Percentiles rank a stretch among this genome's conserved stretches.
Evolutionary conservation across 2,797 vertebrate species (phyloP).

Genomic region (Ambastaia sidthimunki): DNA sequence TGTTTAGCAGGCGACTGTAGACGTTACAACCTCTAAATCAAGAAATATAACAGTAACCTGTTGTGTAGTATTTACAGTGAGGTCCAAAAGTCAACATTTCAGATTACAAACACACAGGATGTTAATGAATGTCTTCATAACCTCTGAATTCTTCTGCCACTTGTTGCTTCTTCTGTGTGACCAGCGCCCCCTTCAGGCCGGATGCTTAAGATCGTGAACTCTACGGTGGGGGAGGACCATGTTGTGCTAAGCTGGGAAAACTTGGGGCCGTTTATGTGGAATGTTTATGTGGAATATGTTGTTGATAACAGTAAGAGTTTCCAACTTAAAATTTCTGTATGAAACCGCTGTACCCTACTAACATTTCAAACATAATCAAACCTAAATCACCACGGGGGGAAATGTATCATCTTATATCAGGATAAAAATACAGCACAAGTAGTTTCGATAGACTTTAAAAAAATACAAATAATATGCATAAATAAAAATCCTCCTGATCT

Average conservation of each 20-base stretch:
- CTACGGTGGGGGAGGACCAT: constrained; percentile 84
- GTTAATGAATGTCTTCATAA: background rate
- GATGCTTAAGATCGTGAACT: constrained; percentile 87
- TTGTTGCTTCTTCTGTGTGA: constrained; percentile 74
- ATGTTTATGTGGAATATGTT: constrained; percentile 94
- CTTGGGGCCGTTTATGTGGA: constrained; percentile 86
- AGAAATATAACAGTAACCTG: no score
- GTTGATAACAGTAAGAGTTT: constrained; percentile 93
- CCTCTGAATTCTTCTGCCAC: constrained; percentile 13
- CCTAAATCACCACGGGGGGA: background rate
- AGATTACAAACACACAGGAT: no score
- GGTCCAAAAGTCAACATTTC: no score
- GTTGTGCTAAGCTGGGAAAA: constrained; percentile 93
- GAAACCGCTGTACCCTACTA: background rate
- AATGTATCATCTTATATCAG: background rate
- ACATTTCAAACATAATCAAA: background rate
- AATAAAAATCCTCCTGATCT: background rate
- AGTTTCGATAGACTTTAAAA: background rate
- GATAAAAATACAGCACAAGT: background rate
- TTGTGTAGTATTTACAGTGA: no score
- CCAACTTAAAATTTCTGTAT: constrained; percentile 48
- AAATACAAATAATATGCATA: background rate
- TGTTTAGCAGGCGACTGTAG: no score
- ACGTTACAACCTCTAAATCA: no score
- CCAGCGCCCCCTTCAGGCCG: constrained; percentile 84